A percentile compares a stretch with the other conserved stretches of the same genome.
Conservation (phyloP, 2,113 vertebrate genomes). For the Misgurnus mizolepis region DNA sequence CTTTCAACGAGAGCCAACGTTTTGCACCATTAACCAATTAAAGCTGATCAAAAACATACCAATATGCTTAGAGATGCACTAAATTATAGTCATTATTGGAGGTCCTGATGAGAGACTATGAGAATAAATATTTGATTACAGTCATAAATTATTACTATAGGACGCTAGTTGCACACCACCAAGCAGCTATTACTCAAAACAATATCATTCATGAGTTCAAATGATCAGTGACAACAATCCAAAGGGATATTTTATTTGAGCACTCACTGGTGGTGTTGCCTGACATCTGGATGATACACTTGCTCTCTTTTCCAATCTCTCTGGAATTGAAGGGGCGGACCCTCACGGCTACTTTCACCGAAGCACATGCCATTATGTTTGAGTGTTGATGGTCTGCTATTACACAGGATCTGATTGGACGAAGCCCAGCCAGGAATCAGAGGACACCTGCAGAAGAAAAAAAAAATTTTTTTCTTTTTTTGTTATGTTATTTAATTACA, state of each 20-base stretch:
- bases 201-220: background rate
- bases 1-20: background rate
- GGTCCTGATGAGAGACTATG: slow-evolving; percentile 7
- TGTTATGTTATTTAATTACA: background rate
- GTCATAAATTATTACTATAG: slow-evolving; percentile 47
- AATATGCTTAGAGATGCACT: background rate
- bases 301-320: slow-evolving; percentile 92
- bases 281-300: slow-evolving; percentile 98
- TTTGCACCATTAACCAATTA: background rate
- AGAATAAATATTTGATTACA: slow-evolving; percentile 48
- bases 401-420: slow-evolving; percentile 54
- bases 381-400: slow-evolving; percentile 43
- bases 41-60: background rate
- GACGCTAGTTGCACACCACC: slow-evolving; percentile 17
- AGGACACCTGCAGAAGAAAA: slow-evolving; percentile 60
- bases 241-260: background rate
- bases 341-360: slow-evolving; percentile 96
- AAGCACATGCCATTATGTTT: slow-evolving; percentile 86
- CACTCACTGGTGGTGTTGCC: slow-evolving; percentile 98
- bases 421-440: slow-evolving; percentile 50
- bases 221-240: background rate
- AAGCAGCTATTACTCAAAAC: slow-evolving; percentile 15
- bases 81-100: background rate
- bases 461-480: background rate
- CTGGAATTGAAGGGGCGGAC: slow-evolving; percentile 98